Conservation (phyloP, 2,113 vertebrate genomes). For the Seriola quinqueradiata region DNA sequence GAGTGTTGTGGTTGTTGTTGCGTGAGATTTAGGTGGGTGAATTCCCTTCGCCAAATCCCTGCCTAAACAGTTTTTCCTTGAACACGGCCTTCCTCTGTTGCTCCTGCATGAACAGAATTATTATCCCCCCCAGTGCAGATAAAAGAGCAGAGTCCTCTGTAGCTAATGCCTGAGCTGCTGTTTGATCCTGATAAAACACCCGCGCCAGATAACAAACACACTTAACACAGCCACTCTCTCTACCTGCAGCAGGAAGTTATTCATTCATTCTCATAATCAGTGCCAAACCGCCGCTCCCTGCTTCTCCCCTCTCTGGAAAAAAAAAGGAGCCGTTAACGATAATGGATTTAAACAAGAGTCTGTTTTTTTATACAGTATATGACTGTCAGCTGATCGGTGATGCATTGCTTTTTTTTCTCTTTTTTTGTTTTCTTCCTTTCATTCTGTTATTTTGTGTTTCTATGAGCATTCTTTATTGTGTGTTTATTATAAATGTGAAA, state of each 20-base stretch:
- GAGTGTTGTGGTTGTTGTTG: constrained; percentile 30
- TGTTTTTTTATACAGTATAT: background rate
- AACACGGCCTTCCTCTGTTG: constrained; percentile 41
- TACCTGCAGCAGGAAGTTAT: constrained; percentile 73
- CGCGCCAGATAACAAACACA: constrained; percentile 67
- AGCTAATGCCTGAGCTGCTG: constrained; percentile 67
- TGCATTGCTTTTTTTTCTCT: background rate
- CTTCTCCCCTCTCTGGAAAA: constrained; percentile 29
- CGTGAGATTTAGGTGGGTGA: constrained; percentile 52
- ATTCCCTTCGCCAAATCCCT: constrained; percentile 63
- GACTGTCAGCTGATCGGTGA: background rate
- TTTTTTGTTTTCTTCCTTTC: too few relatives aligned
- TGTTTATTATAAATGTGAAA: background rate
- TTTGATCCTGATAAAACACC: constrained; percentile 80
- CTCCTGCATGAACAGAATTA: constrained; percentile 62
- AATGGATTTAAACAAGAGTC: background rate
- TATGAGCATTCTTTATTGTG: background rate
- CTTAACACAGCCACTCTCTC: constrained; percentile 50
- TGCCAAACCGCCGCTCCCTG: constrained; percentile 52
- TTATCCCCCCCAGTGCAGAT: constrained; percentile 66
- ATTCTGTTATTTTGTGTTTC: background rate
- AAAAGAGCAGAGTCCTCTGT: constrained; percentile 74
- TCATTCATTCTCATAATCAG: constrained; percentile 75
- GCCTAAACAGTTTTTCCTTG: constrained; percentile 62
- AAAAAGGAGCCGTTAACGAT: background rate